These are phyloP conservation scores for Psittacula derbiana DNA, from an alignment of 2,797 vertebrate species.

Conservation along the genomic window DNA sequence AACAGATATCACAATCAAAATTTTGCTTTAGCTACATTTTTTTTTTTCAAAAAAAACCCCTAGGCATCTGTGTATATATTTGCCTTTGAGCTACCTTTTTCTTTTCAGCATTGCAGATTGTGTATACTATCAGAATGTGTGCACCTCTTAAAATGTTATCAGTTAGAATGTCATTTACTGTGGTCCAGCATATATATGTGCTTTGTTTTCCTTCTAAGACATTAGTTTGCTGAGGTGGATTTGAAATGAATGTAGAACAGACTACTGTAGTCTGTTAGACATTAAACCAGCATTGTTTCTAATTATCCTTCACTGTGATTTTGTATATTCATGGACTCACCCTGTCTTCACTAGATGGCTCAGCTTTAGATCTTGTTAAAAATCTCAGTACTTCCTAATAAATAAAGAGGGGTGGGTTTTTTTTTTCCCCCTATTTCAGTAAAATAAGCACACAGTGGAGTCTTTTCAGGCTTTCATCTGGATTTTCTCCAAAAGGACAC, in stretches of 20 bases:
- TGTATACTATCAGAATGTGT: neutral
- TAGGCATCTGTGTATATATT: constrained; percentile 26
- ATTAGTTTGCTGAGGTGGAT: neutral
- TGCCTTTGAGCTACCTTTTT: neutral
- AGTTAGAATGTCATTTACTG: neutral
- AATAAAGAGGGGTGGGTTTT: fast-evolving
- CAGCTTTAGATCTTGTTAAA: neutral
- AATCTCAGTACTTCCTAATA: neutral
- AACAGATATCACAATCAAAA: constrained; percentile 17
- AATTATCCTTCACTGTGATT: neutral
- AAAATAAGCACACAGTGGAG: neutral
- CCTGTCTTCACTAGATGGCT: neutral
- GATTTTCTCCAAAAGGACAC: neutral
- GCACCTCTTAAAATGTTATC: neutral
- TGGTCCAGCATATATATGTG: neutral
- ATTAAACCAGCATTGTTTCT: neutral
- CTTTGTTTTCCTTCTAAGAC: neutral
- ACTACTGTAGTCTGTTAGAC: neutral
- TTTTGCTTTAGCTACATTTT: constrained; percentile 36
- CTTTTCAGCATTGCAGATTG: neutral
- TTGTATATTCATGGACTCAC: neutral
- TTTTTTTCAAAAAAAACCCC: neutral
- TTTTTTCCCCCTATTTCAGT: neutral
- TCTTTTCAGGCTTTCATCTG: neutral
- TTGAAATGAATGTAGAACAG: neutral